Base-by-base conservation (phyloP, 2,113 vertebrate genomes). In the Micromys minutus region DNA sequence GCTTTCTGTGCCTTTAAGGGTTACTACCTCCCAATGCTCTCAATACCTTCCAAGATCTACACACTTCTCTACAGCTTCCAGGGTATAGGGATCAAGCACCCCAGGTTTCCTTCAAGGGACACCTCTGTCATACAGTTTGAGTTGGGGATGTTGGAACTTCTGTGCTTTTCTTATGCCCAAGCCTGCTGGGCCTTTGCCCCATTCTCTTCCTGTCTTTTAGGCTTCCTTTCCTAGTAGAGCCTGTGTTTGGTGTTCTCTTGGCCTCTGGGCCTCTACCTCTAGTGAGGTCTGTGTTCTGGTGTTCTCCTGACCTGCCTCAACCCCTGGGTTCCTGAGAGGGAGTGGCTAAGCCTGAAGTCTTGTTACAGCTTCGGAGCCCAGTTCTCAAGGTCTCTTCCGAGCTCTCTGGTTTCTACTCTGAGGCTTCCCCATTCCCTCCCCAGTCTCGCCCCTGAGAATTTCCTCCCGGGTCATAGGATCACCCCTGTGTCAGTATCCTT, bases 61-160 rank as follows among this genome's bases (percentile, higher is more conserved):
- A 87, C 50, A 1, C 34, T 0, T 12, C 8, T 1, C 7, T 5
- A 0, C 0, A 29, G 5, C 65, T 90, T 34, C 0, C 0, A 31
- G 76, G 63, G 39, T 24, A n/a, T n/a, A 11, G 69, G 34, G 61
- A 59, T 90, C 52, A 39, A 7, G 22, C 3, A 1, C 34, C 65
- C 29, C 42, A 15, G 2, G 3, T 57, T 75, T 17, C 1, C 22
- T 36, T 72, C 29, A 6, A 55, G 61, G 47, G 39, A 61, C 26
- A 39, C 34, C 47, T 91, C 0, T 0, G 55, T 71, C 65, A 26
- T 9, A 39, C 2, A 75, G 22, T 61, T 42, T 22, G 26, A 31
- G 36, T 72, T 57, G 26, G 86, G 67, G 50, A 17, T 0, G 8
- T 15, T 9, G 22, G 36, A 29, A 21, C 47, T n/a, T 34, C 34